Percentiles rank a stretch among this genome's conserved stretches.
These are phyloP conservation scores for Amiota minor DNA, from an alignment of 2,888 invertebrate species.

Conservation along the genomic window DNA sequence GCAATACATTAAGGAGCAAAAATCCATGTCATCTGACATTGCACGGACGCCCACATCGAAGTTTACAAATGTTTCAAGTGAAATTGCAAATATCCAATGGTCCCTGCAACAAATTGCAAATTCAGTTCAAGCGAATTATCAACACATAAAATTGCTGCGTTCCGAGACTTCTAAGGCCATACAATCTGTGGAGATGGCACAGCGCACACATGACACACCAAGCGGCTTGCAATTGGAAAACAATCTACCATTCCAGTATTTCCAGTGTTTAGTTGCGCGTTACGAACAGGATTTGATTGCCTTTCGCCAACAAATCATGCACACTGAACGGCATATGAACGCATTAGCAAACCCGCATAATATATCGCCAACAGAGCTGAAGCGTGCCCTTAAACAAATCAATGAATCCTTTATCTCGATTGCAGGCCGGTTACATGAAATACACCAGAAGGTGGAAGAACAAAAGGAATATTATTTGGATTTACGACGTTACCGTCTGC, in stretches of 20 bases:
- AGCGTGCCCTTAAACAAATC: constrained; percentile 84
- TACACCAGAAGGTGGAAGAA: constrained; percentile 83
- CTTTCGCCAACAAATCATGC: constrained; percentile 82
- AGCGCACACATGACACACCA: constrained; percentile 84
- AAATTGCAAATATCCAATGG: constrained; percentile 68
- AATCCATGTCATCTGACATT: constrained; percentile 86
- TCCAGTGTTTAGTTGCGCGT: constrained; percentile 79
- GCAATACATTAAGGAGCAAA: constrained; percentile 89
- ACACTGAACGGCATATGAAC: constrained; percentile 82
- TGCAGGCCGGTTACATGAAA: constrained; percentile 88
- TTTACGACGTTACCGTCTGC: constrained; percentile 81
- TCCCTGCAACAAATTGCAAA: constrained; percentile 70
- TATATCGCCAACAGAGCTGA: constrained; percentile 83
- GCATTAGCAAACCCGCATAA: constrained; percentile 78
- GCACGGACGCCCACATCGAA: constrained; percentile 78
- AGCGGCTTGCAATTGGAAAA: constrained; percentile 85
- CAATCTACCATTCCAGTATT: constrained; percentile 81
- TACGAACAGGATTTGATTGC: constrained; percentile 82
- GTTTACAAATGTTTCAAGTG: constrained; percentile 68
- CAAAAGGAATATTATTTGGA: constrained; percentile 91
- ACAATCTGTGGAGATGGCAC: constrained; percentile 84
- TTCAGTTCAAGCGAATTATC: constrained; percentile 70
- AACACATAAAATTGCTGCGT: constrained; percentile 76
- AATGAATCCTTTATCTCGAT: constrained; percentile 90
- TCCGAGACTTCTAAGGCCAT: constrained; percentile 82